Conservation (phyloP, 2,888 invertebrate genomes). For the Melanostoma scalare region DNA sequence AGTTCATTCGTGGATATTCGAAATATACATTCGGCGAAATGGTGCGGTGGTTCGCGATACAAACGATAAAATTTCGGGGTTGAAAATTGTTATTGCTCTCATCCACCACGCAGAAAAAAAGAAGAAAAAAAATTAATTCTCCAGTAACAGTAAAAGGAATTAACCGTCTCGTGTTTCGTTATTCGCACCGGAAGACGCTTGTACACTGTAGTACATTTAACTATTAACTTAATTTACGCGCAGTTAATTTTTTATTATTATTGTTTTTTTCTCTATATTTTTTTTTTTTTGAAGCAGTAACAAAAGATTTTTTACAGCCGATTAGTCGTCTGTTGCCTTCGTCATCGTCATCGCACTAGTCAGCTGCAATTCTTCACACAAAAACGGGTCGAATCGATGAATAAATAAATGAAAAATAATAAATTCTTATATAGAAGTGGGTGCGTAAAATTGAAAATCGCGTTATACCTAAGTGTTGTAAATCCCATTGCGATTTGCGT, state of each 20-base stretch:
- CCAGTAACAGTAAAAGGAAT: conserved; percentile 50
- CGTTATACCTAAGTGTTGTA: conserved; percentile 57
- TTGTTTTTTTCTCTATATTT: no score
- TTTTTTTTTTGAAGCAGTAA: no score
- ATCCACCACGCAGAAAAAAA: conserved; percentile 5
- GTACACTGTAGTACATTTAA: conserved; percentile 39
- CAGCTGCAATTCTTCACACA: conserved; percentile 61
- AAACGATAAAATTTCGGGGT: conserved; percentile 58
- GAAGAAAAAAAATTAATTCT: conserved; percentile 4
- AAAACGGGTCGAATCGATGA: conserved; percentile 28
- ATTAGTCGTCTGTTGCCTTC: conserved; percentile 25
- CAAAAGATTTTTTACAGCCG: conserved; percentile 25
- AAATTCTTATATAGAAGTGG: conserved; percentile 23
- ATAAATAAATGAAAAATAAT: conserved; percentile 45
- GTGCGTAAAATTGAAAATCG: conserved; percentile 43
- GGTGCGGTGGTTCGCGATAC: conserved; percentile 60
- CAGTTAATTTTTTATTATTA: conserved; percentile 37
- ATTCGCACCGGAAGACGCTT: conserved; percentile 49
- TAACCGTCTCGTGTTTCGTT: conserved; percentile 40
- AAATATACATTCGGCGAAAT: conserved; percentile 68
- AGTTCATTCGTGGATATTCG: conserved; percentile 70
- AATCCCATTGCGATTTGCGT: conserved; percentile 53
- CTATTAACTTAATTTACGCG: conserved; percentile 53
- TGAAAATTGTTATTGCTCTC: conserved; percentile 37
- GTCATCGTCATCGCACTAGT: conserved; percentile 22